Evolutionary conservation across 1,140 invertebrate species (phyloP).

Genomic region (Zeugodacus cucurbitae): DNA sequence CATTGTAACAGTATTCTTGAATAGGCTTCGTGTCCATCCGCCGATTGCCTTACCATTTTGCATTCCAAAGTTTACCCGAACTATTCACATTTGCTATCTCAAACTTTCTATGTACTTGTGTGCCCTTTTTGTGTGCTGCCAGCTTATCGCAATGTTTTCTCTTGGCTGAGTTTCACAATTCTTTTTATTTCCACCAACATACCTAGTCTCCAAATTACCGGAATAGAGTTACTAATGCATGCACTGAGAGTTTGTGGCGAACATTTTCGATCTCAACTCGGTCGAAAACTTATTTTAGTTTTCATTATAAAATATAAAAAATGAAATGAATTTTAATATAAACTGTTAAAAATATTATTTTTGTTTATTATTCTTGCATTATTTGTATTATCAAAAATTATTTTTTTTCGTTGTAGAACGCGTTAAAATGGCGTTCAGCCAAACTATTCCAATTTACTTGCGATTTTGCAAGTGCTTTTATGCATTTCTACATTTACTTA

Average conservation of each 20-base stretch:
- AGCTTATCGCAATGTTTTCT: slow-evolving; percentile 24
- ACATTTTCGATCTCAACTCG: too few relatives aligned
- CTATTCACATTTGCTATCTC: neutral
- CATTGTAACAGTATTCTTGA: too few relatives aligned
- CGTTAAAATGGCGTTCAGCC: neutral
- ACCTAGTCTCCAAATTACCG: neutral
- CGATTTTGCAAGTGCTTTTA: neutral
- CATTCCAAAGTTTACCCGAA: neutral
- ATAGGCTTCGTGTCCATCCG: too few relatives aligned
- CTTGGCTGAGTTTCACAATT: neutral
- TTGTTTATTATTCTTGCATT: too few relatives aligned
- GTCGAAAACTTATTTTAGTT: too few relatives aligned
- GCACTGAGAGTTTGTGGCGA: neutral
- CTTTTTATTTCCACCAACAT: neutral
- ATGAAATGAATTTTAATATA: too few relatives aligned
- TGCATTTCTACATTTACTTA: neutral
- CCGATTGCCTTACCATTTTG: neutral
- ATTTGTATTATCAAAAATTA: neutral
- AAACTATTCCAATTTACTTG: neutral
- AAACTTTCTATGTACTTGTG: neutral
- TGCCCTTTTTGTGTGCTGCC: neutral
- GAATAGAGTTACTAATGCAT: neutral
- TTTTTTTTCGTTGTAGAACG: neutral
- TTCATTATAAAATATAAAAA: too few relatives aligned
- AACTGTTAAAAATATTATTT: too few relatives aligned